Conservation (phyloP, 2,113 vertebrate genomes). For the Kryptolebias marmoratus region DNA sequence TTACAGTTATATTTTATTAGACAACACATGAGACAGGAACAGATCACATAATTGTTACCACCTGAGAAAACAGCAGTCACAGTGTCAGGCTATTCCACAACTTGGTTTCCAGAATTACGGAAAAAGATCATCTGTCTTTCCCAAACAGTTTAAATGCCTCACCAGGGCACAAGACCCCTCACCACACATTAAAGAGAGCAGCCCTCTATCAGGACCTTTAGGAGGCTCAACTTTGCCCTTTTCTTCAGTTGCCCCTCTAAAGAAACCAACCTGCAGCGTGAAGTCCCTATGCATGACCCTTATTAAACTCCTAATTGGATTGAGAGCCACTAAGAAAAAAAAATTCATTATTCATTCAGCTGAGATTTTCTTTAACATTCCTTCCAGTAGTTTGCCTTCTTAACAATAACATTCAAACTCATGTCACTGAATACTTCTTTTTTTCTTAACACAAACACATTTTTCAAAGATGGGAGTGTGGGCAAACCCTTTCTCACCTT, state of each 20-base stretch:
- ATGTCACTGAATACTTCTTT: conserved; percentile 68
- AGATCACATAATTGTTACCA: conserved; percentile 78
- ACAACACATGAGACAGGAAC: conserved; percentile 3
- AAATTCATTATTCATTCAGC: conserved; percentile 84
- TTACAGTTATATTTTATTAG: background rate
- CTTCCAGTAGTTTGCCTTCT: conserved; percentile 70
- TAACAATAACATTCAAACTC: conserved; percentile 76
- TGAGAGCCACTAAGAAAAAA: conserved; percentile 83
- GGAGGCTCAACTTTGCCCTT: conserved; percentile 42
- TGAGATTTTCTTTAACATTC: conserved; percentile 76
- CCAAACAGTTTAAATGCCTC: conserved; percentile 68
- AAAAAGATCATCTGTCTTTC: conserved; percentile 82
- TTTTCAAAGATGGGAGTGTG: conserved; percentile 80
- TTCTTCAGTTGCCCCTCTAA: conserved; percentile 46
- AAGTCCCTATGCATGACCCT: conserved; percentile 92
- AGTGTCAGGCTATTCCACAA: conserved; percentile 80
- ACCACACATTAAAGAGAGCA: conserved; percentile 67
- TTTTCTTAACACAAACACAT: conserved; percentile 67
- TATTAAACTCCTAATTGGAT: conserved; percentile 96
- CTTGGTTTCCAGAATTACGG: conserved; percentile 79
- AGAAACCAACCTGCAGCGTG: conserved; percentile 83
- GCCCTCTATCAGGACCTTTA: conserved; percentile 43
- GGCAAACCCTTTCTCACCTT: conserved; percentile 80
- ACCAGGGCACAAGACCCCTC: conserved; percentile 72
- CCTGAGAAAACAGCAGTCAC: conserved; percentile 81